These are phyloP conservation scores for Haemorhous mexicanus DNA, from an alignment of 2,113 vertebrate genomes.

Conservation along the genomic window DNA sequence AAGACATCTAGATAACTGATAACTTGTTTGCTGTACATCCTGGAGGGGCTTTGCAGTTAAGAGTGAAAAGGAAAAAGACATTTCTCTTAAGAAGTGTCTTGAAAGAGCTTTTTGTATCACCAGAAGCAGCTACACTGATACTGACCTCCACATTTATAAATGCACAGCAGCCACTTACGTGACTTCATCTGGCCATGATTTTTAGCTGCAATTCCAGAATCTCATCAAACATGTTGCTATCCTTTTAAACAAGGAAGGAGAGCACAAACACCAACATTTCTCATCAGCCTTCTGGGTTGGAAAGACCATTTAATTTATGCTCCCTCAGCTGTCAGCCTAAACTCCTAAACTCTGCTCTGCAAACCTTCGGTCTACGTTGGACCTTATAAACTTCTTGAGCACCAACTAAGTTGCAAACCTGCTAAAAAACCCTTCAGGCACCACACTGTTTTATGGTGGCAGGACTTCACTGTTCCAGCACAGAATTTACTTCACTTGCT, in stretches of 20 bases:
- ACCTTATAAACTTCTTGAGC: not conserved
- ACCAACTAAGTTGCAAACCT: not conserved
- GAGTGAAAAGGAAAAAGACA: too few relatives aligned
- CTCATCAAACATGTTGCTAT: not conserved
- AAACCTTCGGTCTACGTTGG: not conserved
- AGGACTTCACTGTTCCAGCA: not conserved
- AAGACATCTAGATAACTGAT: not conserved
- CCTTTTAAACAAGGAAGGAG: not conserved
- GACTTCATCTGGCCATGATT: not conserved
- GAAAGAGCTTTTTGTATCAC: too few relatives aligned
- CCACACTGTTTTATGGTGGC: not conserved
- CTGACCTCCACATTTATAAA: not conserved
- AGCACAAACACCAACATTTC: not conserved
- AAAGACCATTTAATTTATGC: not conserved
- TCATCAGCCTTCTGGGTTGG: not conserved
- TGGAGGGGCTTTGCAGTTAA: too few relatives aligned
- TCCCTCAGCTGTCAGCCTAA: not conserved
- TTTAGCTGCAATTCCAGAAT: not conserved
- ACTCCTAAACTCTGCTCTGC: not conserved
- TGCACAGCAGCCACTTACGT: not conserved
- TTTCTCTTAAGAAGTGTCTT: too few relatives aligned
- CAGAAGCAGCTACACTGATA: not conserved
- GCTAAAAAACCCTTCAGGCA: not conserved
- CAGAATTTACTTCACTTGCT: not conserved
- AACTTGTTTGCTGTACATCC: too few relatives aligned